Base-by-base conservation (phyloP, 2,797 vertebrate species). In the Malacoraja senta region DNA sequence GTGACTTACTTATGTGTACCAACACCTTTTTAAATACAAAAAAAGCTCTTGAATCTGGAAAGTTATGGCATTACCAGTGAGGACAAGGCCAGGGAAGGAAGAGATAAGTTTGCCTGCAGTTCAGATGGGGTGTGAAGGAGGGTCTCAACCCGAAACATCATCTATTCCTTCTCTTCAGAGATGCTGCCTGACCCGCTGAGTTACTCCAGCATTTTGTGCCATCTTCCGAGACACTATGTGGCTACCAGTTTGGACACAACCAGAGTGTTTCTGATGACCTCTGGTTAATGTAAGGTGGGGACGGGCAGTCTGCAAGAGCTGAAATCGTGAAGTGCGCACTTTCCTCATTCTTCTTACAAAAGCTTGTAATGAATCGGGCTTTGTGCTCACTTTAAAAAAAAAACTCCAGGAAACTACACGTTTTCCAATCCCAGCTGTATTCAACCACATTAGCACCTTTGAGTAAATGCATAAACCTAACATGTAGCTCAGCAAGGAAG, bases 361-460 rank as follows among this genome's bases (percentile, higher is more conserved):
- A n/a, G 7, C 53, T 84, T 7, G 29, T 17, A 6, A 17, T 63
- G 58, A 86, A 86, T 86, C 8, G 12, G 61, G 24, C 83, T 44
- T 53, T n/a, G 81, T n/a, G 53, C 44, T 61, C 61, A 26, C 10
- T 74, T 74, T 26, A 26, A 74, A 74, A 32, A 86, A 65, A 84
- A 32, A n/a, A 3, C 1, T 2, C 68, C n/a, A 88, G 63, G 84
- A 68, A 65, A 32, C 58, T 65, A 86, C 83, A 68, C 65, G 29
- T 88, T 88, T n/a, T 68, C 63, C 21, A 68, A 88, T 65, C 63
- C 63, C 61, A 35, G n/a, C 61, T 35, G 84, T 24, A 88, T 35
- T 68, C 84, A 68, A 44, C 63, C 84, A 88, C 61, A 88, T 68
- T 68, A 68, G n/a, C 84, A 88, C 84, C 84, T 88, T 68, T 88